These are phyloP conservation scores for Epistrophe grossulariae DNA, from an alignment of 2,888 invertebrate species.

Conservation along the genomic window DNA sequence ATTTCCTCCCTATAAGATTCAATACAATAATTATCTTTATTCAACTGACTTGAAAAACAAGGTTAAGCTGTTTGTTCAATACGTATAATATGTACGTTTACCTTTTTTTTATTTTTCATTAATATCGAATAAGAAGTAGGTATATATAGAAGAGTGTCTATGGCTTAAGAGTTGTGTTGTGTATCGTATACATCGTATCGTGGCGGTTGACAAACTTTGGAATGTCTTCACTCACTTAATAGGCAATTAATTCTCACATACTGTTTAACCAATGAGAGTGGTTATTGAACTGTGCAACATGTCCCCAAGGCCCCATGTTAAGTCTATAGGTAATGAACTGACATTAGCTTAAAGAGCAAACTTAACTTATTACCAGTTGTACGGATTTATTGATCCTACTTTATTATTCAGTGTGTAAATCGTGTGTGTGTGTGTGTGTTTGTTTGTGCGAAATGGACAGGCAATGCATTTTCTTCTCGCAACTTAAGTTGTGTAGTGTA, in stretches of 20 bases:
- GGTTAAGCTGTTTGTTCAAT: constrained; percentile 20
- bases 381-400: constrained; percentile 20
- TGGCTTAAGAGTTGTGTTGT: not conserved
- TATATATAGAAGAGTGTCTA: not conserved
- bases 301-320: constrained; percentile 20
- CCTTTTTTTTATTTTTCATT: not conserved
- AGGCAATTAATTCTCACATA: constrained; percentile 40
- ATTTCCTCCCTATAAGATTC: constrained; percentile 15
- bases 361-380: not conserved
- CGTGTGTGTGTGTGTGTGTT: not conserved
- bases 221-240: constrained; percentile 30
- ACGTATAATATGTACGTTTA: not conserved
- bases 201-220: constrained; percentile 21
- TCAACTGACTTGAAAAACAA: constrained; percentile 21
- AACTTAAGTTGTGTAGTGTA: not conserved
- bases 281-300: constrained; percentile 28
- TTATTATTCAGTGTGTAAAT: not conserved
- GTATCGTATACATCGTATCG: not conserved
- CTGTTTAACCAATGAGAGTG: constrained; percentile 6
- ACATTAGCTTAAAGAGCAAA: constrained; percentile 23
- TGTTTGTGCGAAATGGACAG: not conserved
- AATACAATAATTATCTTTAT: constrained; percentile 7
- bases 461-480: not conserved
- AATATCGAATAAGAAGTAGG: not conserved
- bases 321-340: constrained; percentile 2